phyloP scores from a whole-genome alignment of 1,140 invertebrate genomes.

The Danaus plexippus region DNA sequence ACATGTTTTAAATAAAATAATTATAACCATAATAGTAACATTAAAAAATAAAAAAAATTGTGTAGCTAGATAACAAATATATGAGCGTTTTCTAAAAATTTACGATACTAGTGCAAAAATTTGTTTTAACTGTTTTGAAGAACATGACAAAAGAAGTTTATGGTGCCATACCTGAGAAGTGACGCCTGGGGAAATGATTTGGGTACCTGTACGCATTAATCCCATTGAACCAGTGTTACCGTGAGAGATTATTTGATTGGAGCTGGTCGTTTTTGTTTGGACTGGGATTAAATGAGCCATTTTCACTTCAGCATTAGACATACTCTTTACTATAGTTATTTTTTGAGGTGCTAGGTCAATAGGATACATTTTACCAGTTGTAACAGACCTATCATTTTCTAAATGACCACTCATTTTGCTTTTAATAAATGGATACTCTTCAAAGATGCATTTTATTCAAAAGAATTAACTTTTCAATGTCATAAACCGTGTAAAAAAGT shows the following conservation, averaged over 20 bases:
- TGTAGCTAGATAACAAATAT: too few species aligned
- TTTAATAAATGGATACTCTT: conserved; percentile 4
- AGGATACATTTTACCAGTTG: conserved; percentile 65
- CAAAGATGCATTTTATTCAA: conserved; percentile 18
- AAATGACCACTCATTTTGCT: conserved; percentile 54
- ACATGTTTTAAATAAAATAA: too few species aligned
- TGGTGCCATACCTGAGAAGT: conserved; percentile 46
- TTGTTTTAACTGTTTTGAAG: too few species aligned
- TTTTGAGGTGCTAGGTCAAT: conserved; percentile 68
- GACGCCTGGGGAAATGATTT: conserved; percentile 56
- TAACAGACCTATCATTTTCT: conserved; percentile 58
- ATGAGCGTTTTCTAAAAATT: too few species aligned
- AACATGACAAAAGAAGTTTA: too few species aligned
- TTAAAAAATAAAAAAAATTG: too few species aligned
- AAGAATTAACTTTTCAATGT: conserved; percentile 3
- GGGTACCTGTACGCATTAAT: conserved; percentile 55
- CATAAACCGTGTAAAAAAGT: conserved; percentile 5
- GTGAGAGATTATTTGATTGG: conserved; percentile 50
- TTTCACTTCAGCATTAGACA: conserved; percentile 58
- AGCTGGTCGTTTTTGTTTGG: conserved; percentile 44
- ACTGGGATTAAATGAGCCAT: conserved; percentile 59
- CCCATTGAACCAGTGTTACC: conserved; percentile 39
- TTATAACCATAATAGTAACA: too few species aligned
- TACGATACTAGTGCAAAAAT: too few species aligned
- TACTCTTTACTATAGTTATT: conserved; percentile 66